Evolutionary conservation across 2,797 vertebrate genomes (phyloP).

Genomic region (Pantherophis alleghaniensis): DNA sequence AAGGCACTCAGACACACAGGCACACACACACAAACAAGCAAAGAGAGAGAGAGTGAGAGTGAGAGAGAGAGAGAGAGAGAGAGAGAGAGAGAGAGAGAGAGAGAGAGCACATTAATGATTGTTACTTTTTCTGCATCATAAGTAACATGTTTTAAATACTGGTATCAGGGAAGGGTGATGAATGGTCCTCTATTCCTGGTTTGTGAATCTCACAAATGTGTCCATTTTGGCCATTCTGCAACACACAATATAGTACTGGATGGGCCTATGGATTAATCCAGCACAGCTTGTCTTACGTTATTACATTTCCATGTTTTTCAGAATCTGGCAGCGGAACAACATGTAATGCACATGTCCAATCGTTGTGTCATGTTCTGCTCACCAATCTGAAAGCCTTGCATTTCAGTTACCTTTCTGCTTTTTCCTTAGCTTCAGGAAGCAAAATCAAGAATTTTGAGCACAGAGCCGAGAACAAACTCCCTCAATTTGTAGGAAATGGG

Average conservation of each 20-base stretch:
- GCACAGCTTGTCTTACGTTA: not conserved
- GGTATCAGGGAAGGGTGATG: not conserved
- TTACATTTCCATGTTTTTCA: not conserved
- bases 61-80: no score
- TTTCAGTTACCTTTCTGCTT: not conserved
- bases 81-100: no score
- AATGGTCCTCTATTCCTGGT: not conserved
- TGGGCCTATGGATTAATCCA: not conserved
- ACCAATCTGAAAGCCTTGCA: not conserved
- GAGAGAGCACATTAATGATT: not conserved
- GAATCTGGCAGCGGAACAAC: not conserved
- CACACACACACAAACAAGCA: not conserved
- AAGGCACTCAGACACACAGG: not conserved
- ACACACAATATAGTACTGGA: not conserved
- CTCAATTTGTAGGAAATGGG: slow-evolving; percentile 12
- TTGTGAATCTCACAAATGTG: not conserved
- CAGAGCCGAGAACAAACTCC: not conserved
- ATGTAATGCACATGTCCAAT: not conserved
- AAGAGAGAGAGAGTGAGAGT: no score
- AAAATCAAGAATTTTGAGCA: not conserved
- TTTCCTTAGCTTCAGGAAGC: not conserved
- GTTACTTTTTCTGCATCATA: not conserved
- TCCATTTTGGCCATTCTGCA: not conserved
- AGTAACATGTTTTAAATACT: not conserved
- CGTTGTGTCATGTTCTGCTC: not conserved